Evolutionary conservation across 2,888 invertebrate species (phyloP), one percentile per base, ranked within the genome.

Genomic region (Dolichomitus sp.): DNA sequence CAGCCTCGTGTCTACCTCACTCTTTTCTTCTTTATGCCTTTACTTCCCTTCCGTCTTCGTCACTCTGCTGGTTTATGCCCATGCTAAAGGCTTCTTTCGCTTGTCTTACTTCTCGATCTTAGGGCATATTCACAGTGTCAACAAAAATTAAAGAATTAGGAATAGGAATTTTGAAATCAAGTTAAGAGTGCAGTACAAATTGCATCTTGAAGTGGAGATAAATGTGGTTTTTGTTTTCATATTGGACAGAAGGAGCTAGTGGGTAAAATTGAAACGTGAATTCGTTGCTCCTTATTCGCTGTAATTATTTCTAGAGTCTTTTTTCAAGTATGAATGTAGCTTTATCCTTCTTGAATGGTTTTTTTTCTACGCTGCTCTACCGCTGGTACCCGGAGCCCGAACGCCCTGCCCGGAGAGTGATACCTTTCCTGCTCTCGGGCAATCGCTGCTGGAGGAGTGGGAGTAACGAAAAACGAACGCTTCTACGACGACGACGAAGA

Each of bases 1-100:
- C 83, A 81, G 61, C 70, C 81, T 76, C 68, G 59, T 17, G 37
- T 74, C 45, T 80, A 23, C 45, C 66, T 78, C 65, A 57, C 59
- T 77, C 77, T 70, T 54, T 57, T 72, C 78, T 81, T 48, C 50
- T 66, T 73, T 73, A 27, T 23, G 42, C 63, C 37, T 50, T 30
- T 54, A 4, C 54, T 30, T 50, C 4, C 4, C 42, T 17, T 14
- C 66, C 48, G 19, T 78, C 77, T 30, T 11, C 48, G 33, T 59
- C 59, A n/a, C 69, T 19, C 70, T 9, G 63, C 23, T 50, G 23
- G 48, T 48, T 69, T 9, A 63, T 61, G 57, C 11, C 54, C 23
- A 45, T 72, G 59, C 50, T 75, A 74, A 77, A 65, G 23, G 59
- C 79, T 73, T 79, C 78, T 33, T 33, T 17, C 1, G 59, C 59